These are phyloP conservation scores for Spodoptera picta DNA, from an alignment of 2,888 invertebrate species.

Conservation along the genomic window DNA sequence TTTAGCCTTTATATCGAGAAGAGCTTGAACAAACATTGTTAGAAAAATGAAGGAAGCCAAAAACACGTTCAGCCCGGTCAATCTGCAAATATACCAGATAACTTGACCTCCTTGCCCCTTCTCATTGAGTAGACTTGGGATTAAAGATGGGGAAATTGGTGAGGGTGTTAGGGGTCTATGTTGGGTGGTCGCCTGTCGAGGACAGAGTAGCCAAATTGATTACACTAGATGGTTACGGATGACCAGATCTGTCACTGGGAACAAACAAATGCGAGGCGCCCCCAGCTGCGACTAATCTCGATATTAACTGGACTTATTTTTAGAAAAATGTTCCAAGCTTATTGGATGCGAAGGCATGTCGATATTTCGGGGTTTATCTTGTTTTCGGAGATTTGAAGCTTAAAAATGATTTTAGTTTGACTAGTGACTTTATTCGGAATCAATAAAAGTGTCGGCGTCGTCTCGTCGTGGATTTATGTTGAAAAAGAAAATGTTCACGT, in stretches of 20 bases:
- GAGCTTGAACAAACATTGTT: constrained; percentile 56
- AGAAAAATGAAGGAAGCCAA: constrained; percentile 59
- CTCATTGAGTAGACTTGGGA: too few species aligned
- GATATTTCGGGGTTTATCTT: not conserved
- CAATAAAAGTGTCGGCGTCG: too few species aligned
- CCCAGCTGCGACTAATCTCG: constrained; percentile 52
- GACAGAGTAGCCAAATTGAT: constrained; percentile 61
- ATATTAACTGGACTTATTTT: constrained; percentile 46
- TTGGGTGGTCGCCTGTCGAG: constrained; percentile 38
- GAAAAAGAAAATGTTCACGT: too few species aligned
- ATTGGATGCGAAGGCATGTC: constrained; percentile 1
- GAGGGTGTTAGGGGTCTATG: constrained; percentile 17
- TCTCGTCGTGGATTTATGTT: too few species aligned
- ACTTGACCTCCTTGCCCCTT: constrained; percentile 19
- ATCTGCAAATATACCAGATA: constrained; percentile 52
- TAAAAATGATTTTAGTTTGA: too few species aligned
- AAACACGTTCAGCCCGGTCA: constrained; percentile 54
- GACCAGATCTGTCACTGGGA: constrained; percentile 59
- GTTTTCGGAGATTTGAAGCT: not conserved
- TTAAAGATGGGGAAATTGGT: not conserved
- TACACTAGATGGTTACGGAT: constrained; percentile 60
- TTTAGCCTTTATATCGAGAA: constrained; percentile 50
- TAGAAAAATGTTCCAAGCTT: not conserved
- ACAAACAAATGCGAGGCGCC: constrained; percentile 54
- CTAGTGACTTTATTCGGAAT: too few species aligned